These are phyloP conservation scores for Buphagus erythrorhynchus DNA, from an alignment of 2,797 vertebrate genomes.

Conservation along the genomic window DNA sequence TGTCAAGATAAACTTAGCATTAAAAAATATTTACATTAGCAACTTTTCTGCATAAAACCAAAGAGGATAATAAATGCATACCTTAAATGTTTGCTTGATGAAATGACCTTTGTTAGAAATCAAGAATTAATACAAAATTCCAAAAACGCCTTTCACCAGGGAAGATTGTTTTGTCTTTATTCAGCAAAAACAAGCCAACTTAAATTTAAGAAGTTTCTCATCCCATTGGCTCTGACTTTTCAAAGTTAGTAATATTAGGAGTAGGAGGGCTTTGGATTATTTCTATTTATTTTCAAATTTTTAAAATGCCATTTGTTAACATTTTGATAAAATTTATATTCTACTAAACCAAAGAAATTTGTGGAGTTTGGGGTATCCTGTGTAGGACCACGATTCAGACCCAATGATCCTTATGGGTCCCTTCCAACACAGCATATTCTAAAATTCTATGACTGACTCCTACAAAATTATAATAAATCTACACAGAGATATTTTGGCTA, in stretches of 20 bases:
- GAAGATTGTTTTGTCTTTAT: conserved; percentile 22
- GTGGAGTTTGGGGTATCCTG: neutral
- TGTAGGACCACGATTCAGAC: neutral
- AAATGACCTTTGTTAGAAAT: neutral
- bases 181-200: neutral
- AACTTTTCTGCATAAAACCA: conserved; percentile 6
- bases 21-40: conserved; percentile 22
- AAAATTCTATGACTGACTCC: neutral
- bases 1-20: conserved; percentile 7
- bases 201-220: neutral
- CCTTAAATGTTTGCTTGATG: conserved; percentile 10
- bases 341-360: neutral
- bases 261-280: neutral
- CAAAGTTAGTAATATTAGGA: neutral
- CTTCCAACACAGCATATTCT: neutral
- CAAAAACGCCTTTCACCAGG: neutral
- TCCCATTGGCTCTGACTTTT: neutral
- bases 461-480: neutral
- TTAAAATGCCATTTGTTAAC: neutral
- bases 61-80: conserved; percentile 16
- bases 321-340: neutral
- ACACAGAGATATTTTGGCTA: neutral
- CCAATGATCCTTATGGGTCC: neutral
- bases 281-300: neutral
- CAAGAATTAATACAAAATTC: neutral